These are phyloP conservation scores for Drepana falcataria DNA, from an alignment of 2,888 invertebrate genomes.

Conservation along the genomic window DNA sequence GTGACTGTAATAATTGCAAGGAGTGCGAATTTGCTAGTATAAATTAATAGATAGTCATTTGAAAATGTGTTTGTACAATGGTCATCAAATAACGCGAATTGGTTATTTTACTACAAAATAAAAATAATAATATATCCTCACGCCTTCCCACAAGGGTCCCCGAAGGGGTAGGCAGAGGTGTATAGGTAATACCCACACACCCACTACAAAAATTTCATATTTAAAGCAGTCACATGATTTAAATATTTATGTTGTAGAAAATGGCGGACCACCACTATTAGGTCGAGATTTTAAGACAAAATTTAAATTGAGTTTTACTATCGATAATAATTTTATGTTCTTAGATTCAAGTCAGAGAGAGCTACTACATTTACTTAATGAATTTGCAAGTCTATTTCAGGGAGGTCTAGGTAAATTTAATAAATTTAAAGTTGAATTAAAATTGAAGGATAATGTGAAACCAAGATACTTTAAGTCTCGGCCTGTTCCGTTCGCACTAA, in stretches of 20 bases:
- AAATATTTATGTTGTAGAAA: not conserved
- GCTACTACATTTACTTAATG: too few relatives aligned
- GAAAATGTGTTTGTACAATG: not conserved
- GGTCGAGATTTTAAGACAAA: slow-evolving; percentile 5
- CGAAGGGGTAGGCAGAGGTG: too few relatives aligned
- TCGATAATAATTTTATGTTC: not conserved
- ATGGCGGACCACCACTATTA: slow-evolving; percentile 4
- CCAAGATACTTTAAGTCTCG: too few relatives aligned
- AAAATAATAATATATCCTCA: too few relatives aligned
- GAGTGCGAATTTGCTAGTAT: not conserved
- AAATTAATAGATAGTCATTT: not conserved
- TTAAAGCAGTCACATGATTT: not conserved
- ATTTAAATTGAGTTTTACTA: not conserved
- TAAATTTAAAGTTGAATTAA: not conserved
- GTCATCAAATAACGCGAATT: not conserved
- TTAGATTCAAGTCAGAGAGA: not conserved
- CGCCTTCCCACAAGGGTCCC: too few relatives aligned
- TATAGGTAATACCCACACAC: too few relatives aligned
- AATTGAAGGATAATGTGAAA: too few relatives aligned
- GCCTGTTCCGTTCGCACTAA: too few relatives aligned
- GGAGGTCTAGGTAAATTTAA: not conserved
- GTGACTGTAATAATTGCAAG: not conserved
- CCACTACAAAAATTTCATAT: not conserved
- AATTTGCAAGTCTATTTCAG: too few relatives aligned
- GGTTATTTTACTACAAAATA: not conserved